Evolutionary conservation across 92 coral and sea anemone genomes (phyloP), one percentile per base, ranked within the genome.

Genomic region (Zoanthus sansibaricus): DNA sequence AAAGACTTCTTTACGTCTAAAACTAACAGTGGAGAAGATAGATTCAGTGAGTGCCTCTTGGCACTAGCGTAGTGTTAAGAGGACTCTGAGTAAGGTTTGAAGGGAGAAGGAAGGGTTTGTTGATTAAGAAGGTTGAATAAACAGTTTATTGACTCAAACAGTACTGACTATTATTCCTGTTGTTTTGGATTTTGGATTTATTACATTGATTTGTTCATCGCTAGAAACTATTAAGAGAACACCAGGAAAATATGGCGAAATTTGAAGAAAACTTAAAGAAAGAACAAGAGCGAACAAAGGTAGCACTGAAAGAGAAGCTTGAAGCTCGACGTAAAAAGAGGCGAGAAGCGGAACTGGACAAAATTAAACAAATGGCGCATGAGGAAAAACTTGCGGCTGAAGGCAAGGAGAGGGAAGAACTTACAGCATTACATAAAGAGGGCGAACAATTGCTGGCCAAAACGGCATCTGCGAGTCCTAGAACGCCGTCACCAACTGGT

Each of bases 271-370:
- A 96, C 87, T 92, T 96, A 13, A 89, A 88, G 14, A 96, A 92
- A 46, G 99, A 96, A 64, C 99, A 96, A 82, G 98, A 96, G 76
- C 91, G 96, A 5, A 95, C 96, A 6, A 96, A 96, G 71, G 98
- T 91, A 7, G 98, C 97, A 4, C 91, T 96, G 37, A 93, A 94
- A 3, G 98, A 93, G 88, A 95, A 94, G 77, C 94, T 96, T 55
- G 98, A 95, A 77, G 98, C 95, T 73, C 93, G 98, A 12, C 88
- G 98, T 18, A 91, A 93, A 90, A 96, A 96, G 88, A 93, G 94
- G 83, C 94, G 92, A 83, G 98, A 93, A 49, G 93, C 95, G 11
- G 98, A 91, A 32, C 78, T 95, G 76, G 88, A 91, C 46, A 93
- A 95, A 83, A 66, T 82, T 42, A 77, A 83, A 25, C 88, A 83